Percentiles rank a stretch among this genome's conserved stretches.
phyloP scores from a whole-genome alignment of 2,888 invertebrate species.

The Oxycera nigricornis region DNA sequence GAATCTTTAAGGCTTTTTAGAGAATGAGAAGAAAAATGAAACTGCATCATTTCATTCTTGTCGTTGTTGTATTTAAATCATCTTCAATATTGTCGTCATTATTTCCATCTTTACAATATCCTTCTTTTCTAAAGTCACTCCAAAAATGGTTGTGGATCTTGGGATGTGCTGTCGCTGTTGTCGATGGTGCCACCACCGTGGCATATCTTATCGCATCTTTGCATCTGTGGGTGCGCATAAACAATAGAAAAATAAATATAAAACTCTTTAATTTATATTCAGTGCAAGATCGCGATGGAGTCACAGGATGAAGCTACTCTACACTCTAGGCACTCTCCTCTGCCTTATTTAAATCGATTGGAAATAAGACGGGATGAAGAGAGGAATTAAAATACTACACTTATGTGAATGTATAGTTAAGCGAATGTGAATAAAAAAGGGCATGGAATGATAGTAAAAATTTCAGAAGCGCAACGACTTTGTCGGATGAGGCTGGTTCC shows the following conservation, averaged over 20 bases:
- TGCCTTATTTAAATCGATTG: constrained; percentile 30
- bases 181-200: constrained; percentile 4
- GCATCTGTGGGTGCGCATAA: constrained; percentile 40
- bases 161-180: not conserved
- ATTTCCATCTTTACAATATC: constrained; percentile 30
- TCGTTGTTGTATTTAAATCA: constrained; percentile 12
- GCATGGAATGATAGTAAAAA: not conserved
- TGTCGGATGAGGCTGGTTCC: constrained; percentile 9
- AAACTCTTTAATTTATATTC: constrained; percentile 39
- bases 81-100: constrained; percentile 12
- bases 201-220: constrained; percentile 38
- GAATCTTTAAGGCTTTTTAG: not conserved
- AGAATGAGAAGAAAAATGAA: no score
- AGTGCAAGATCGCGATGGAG: constrained; percentile 35
- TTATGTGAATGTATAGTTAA: not conserved
- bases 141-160: constrained; percentile 26
- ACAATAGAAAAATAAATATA: constrained; percentile 41
- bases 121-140: constrained; percentile 20
- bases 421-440: constrained; percentile 8
- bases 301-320: constrained; percentile 21
- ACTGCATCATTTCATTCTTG: not conserved
- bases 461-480: not conserved
- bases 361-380: not conserved
- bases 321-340: no score
- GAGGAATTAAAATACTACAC: no score